phyloP scores from a whole-genome alignment of 2,113 vertebrate genomes.

The Syrrhaptes paradoxus region DNA sequence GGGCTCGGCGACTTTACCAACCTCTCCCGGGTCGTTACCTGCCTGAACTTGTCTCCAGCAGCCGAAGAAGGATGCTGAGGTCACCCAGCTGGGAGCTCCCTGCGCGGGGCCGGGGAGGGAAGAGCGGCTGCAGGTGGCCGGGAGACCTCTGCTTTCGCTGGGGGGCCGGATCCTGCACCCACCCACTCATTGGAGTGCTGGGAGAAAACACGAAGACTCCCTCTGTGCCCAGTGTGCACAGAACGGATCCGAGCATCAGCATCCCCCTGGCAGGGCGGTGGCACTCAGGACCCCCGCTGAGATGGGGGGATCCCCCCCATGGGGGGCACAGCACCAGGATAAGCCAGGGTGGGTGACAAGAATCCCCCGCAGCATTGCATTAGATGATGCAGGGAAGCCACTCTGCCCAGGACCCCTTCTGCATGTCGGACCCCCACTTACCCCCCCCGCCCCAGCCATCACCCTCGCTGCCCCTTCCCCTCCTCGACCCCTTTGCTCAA shows the following conservation, averaged over 20 bases:
- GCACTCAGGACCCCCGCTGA: background rate
- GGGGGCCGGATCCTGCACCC: background rate
- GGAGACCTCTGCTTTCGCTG: background rate
- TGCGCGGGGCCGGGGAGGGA: background rate
- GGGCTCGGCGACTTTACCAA: fast-evolving
- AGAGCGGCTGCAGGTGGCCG: background rate
- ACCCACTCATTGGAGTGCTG: background rate
- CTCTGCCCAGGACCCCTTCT: background rate
- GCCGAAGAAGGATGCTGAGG: background rate
- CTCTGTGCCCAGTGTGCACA: fast-evolving
- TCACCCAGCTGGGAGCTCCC: conserved; percentile 14
- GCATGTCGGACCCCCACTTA: background rate
- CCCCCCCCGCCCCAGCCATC: background rate
- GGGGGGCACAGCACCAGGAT: background rate
- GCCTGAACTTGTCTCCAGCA: background rate
- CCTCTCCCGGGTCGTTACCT: background rate
- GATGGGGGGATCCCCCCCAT: background rate
- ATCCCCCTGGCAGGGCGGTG: background rate
- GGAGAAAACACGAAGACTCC: fast-evolving
- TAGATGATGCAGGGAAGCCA: fast-evolving
- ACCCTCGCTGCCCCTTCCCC: background rate
- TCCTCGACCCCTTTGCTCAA: background rate
- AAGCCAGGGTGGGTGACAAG: background rate
- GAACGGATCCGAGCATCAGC: background rate
- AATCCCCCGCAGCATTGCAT: background rate